These are phyloP conservation scores for Pristionchus japonicus DNA, from an alignment of 2,888 invertebrate species.

Conservation along the genomic window DNA sequence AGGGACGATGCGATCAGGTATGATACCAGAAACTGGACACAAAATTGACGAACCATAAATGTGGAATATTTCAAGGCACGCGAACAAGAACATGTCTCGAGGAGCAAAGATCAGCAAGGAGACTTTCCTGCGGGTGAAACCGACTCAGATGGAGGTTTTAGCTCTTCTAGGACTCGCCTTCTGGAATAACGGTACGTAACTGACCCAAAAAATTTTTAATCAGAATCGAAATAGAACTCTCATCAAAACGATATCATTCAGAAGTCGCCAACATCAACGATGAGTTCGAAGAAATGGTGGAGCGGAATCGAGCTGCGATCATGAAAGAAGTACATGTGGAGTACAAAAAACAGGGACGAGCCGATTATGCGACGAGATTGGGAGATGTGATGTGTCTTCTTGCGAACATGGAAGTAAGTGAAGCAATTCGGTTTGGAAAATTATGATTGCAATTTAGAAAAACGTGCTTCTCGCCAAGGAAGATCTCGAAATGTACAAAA, in stretches of 20 bases:
- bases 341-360: not conserved
- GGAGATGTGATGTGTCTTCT: not conserved
- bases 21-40: not conserved
- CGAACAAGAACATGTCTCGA: not conserved
- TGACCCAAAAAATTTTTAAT: too few relatives aligned
- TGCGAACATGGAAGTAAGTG: not conserved
- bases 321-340: not conserved
- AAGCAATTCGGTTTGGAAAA: not conserved
- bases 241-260: not conserved
- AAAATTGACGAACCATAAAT: not conserved
- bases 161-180: not conserved
- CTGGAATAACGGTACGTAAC: not conserved
- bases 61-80: not conserved
- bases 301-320: not conserved
- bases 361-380: not conserved
- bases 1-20: not conserved
- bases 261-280: not conserved
- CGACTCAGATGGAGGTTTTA: not conserved
- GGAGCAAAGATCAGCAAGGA: not conserved
- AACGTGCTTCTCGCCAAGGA: not conserved
- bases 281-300: not conserved
- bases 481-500: not conserved
- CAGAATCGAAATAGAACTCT: not conserved
- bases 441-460: not conserved
- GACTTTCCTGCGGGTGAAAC: not conserved